These are phyloP conservation scores for Onchidella celtica DNA, from an alignment of 2,888 invertebrate species.

Conservation along the genomic window DNA sequence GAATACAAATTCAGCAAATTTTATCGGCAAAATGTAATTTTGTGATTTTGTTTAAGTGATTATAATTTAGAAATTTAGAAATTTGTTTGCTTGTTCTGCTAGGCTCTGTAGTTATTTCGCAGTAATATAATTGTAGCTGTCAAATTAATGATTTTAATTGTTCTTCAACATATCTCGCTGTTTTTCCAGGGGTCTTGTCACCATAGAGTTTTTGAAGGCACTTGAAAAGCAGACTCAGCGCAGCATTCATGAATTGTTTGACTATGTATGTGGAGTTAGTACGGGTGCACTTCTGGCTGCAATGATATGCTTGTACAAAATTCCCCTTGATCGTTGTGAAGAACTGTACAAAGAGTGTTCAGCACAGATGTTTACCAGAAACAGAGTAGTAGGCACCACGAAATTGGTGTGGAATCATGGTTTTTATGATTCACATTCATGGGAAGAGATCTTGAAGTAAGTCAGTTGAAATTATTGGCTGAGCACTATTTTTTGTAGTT, in stretches of 20 bases:
- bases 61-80: no score
- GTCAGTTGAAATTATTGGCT: no score
- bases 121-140: no score
- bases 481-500: not conserved
- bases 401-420: slow-evolving; percentile 91
- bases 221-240: slow-evolving; percentile 84
- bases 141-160: not conserved
- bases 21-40: no score
- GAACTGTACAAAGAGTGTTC: slow-evolving; percentile 80
- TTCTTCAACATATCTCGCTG: no score
- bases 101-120: no score
- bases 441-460: slow-evolving; percentile 88
- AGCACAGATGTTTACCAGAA: slow-evolving; percentile 85
- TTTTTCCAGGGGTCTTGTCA: slow-evolving; percentile 87
- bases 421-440: slow-evolving; percentile 92
- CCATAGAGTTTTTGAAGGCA: slow-evolving; percentile 89
- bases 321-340: slow-evolving; percentile 84
- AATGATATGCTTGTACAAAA: slow-evolving; percentile 67
- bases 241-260: slow-evolving; percentile 89
- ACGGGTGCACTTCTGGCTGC: slow-evolving; percentile 82
- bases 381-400: slow-evolving; percentile 85
- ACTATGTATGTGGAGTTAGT: slow-evolving; percentile 85
- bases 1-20: no score
- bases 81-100: no score
- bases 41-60: no score